These are phyloP conservation scores for Raillietiella orientalis DNA, from an alignment of 2,888 invertebrate species.

Conservation along the genomic window DNA sequence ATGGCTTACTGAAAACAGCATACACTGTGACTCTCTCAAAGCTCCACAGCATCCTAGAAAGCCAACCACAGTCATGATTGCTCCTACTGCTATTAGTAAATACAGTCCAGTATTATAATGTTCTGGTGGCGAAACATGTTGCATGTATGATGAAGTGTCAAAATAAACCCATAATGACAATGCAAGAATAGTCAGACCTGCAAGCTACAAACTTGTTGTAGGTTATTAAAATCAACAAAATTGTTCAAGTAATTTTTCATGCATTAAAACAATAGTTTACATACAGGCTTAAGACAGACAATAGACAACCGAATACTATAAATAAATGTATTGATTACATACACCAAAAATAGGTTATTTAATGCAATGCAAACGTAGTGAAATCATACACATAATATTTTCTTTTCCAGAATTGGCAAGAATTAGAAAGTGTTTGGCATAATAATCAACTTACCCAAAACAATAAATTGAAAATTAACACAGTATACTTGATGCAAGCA, in stretches of 20 bases:
- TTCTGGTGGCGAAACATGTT: slow-evolving; percentile 25
- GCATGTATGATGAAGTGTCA: slow-evolving; percentile 34
- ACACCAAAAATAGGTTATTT: slow-evolving; percentile 41
- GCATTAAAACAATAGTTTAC: no score
- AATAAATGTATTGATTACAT: no score
- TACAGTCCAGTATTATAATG: slow-evolving; percentile 32
- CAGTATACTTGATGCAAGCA: slow-evolving; percentile 30
- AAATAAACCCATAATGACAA: slow-evolving; percentile 41
- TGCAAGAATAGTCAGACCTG: slow-evolving; percentile 30
- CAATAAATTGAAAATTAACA: slow-evolving; percentile 32
- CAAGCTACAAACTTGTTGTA: slow-evolving; percentile 21
- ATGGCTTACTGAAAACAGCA: slow-evolving; percentile 38
- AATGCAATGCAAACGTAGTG: no score
- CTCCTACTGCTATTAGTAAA: slow-evolving; percentile 33
- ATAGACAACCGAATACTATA: no score
- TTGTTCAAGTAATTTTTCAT: no score
- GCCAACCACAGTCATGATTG: slow-evolving; percentile 34
- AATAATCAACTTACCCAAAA: slow-evolving; percentile 28
- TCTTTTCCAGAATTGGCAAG: no score
- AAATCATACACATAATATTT: no score
- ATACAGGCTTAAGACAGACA: no score
- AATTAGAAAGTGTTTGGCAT: no score
- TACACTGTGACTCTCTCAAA: slow-evolving; percentile 36
- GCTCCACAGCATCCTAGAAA: slow-evolving; percentile 58
- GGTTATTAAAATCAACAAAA: no score